These are phyloP conservation scores for Stegastes partitus DNA, from an alignment of 2,113 vertebrate species.

Conservation along the genomic window DNA sequence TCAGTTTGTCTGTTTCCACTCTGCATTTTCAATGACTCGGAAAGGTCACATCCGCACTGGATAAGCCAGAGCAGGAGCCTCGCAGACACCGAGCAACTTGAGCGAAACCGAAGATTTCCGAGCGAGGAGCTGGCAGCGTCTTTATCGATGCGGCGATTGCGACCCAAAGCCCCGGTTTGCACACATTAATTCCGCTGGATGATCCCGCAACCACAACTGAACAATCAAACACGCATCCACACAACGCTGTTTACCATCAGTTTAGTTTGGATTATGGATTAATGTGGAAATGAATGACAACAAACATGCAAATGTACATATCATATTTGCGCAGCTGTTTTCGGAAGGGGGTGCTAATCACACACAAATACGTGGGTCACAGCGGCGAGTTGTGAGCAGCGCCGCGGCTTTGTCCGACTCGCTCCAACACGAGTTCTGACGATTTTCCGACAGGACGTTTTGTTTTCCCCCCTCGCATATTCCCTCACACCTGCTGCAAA, in stretches of 20 bases:
- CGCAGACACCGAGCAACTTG: neutral
- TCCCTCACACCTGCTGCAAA: slow-evolving; percentile 53
- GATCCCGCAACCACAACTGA: slow-evolving; percentile 70
- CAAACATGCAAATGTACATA: slow-evolving; percentile 77
- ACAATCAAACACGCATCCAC: slow-evolving; percentile 67
- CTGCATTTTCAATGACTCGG: slow-evolving; percentile 77
- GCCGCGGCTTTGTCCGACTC: slow-evolving; percentile 37
- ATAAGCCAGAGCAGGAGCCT: slow-evolving; percentile 35
- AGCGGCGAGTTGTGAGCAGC: slow-evolving; percentile 24
- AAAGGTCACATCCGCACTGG: slow-evolving; percentile 77
- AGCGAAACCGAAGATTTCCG: neutral
- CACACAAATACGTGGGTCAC: slow-evolving; percentile 73
- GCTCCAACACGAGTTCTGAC: slow-evolving; percentile 21
- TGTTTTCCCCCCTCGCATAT: slow-evolving; percentile 39
- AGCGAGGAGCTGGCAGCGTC: neutral
- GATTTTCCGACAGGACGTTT: slow-evolving; percentile 7
- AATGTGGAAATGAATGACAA: slow-evolving; percentile 71
- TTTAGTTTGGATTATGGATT: slow-evolving; percentile 78
- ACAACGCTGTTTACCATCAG: slow-evolving; percentile 63
- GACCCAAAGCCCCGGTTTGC: slow-evolving; percentile 36
- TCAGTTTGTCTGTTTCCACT: slow-evolving; percentile 73
- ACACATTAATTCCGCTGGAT: slow-evolving; percentile 51
- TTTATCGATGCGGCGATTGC: slow-evolving; percentile 30
- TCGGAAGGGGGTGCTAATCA: slow-evolving; percentile 69
- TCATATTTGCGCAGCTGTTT: slow-evolving; percentile 80